A percentile compares a stretch with the other conserved stretches of the same genome.
Evolutionary conservation across 2,888 invertebrate species (phyloP).

Genomic region (Trichogramma dendrolimi): DNA sequence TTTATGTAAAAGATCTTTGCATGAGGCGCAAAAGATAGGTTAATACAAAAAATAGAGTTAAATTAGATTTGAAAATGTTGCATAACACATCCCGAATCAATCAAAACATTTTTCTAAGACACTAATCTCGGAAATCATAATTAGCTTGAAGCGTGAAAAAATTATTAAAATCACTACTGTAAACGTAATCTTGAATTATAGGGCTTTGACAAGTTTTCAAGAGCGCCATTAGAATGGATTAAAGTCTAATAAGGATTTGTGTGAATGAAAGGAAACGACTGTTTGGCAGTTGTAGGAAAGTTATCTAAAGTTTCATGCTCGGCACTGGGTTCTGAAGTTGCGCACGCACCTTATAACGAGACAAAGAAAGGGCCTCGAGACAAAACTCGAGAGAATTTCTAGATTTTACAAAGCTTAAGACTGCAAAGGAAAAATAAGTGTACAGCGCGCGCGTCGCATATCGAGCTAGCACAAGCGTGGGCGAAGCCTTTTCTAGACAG

Average conservation of each 20-base stretch:
- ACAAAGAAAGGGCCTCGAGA: background rate
- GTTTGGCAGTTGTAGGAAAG: slow-evolving; percentile 27
- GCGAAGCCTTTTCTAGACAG: slow-evolving; percentile 26
- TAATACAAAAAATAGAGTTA: too few species aligned
- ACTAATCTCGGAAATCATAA: too few species aligned
- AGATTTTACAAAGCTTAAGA: slow-evolving; percentile 34
- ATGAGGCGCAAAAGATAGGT: too few species aligned
- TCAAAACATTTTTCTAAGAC: too few species aligned
- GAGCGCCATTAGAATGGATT: slow-evolving; percentile 14
- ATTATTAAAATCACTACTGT: too few species aligned
- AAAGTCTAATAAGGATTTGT: slow-evolving; percentile 31
- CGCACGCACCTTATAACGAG: background rate
- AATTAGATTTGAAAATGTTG: too few species aligned
- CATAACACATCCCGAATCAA: too few species aligned
- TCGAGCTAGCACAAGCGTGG: slow-evolving; percentile 5
- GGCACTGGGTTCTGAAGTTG: background rate
- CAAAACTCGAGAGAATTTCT: slow-evolving; percentile 29
- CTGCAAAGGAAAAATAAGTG: slow-evolving; percentile 23
- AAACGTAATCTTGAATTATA: too few species aligned
- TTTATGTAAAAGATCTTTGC: too few species aligned
- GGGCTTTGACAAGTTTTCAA: too few species aligned
- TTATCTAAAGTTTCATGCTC: slow-evolving; percentile 4
- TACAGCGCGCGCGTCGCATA: slow-evolving; percentile 4
- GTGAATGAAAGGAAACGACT: slow-evolving; percentile 25
- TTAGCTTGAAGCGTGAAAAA: too few species aligned